Base-by-base conservation (phyloP, 2,797 vertebrate species). In the Clarias fuscus region DNA sequence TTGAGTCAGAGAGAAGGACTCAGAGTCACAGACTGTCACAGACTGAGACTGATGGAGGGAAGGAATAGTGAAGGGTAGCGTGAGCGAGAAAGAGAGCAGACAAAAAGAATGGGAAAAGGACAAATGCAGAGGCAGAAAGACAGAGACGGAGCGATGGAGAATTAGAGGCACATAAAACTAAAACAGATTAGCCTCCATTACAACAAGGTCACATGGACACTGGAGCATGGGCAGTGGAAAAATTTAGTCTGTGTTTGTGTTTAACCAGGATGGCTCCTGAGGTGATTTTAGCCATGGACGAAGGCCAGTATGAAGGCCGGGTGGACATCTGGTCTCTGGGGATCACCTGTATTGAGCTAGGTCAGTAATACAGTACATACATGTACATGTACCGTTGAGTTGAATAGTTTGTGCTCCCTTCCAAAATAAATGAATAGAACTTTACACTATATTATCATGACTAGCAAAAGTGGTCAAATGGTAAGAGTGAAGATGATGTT, bases 281-380 rank as follows among this genome's bases (percentile, higher is more conserved):
- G 93, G 98, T 99, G 91, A 99, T 99, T 93, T 94, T 99, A 86
- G 98, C 98, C 85, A 99, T 99, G 98, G 98, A 99, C 0, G 98
- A 99, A 94, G 98, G 98, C 67, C 97, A 99, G 89, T 99, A 99
- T 17, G 98, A 99, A 56, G 98, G 98, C 0, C 99, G 98, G 89
- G 98, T 98, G 89, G 98, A 99, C 88, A 93, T 99, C 90, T 99
- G 97, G 98, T 99, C 97, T 18, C 95, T 99, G 40, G 98, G 98
- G 86, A 99, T 99, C 94, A 99, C 98, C 0, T 99, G 97, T 92
- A 99, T 99, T 90, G 98, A 99, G 93, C 91, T 99, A 85, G 98
- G 98, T 99, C 89, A 97, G 97, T 76, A 59, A 10, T 2, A 22
- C 13, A 59, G 4, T 2, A 22, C 13, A 40, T 87, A 68, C 75